Conservation (phyloP, 2,113 vertebrate genomes). For the Mellivora capensis region DNA sequence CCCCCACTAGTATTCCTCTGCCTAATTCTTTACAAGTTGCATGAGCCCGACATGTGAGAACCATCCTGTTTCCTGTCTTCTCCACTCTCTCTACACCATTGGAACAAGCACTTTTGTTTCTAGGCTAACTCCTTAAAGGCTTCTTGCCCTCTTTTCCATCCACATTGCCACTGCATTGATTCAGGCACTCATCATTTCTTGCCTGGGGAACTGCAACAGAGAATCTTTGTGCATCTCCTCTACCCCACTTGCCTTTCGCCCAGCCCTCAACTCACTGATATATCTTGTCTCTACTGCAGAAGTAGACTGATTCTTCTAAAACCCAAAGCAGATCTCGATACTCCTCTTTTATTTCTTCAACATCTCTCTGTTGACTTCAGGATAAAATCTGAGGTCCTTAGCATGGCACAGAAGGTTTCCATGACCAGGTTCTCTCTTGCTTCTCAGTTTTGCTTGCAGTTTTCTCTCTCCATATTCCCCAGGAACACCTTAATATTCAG, state of each 20-base stretch:
- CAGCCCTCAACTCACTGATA: neutral
- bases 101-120: neutral
- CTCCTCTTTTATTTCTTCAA: neutral
- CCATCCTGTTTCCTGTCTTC: neutral
- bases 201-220: neutral
- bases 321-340: no score
- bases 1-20: neutral
- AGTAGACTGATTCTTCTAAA: neutral
- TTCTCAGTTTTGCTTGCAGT: neutral
- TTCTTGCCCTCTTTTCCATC: neutral
- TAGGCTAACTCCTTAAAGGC: neutral
- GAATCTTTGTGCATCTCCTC: neutral
- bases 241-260: accelerated
- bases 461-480: neutral
- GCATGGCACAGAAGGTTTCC: neutral
- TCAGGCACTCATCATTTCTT: neutral
- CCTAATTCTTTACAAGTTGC: neutral
- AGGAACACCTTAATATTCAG: neutral
- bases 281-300: neutral
- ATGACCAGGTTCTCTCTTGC: neutral
- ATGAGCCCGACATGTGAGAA: neutral
- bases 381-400: neutral
- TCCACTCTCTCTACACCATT: neutral
- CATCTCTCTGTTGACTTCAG: neutral
- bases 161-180: neutral